phyloP scores from a whole-genome alignment of 2,888 invertebrate genomes.

The Tenthredo livida region DNA sequence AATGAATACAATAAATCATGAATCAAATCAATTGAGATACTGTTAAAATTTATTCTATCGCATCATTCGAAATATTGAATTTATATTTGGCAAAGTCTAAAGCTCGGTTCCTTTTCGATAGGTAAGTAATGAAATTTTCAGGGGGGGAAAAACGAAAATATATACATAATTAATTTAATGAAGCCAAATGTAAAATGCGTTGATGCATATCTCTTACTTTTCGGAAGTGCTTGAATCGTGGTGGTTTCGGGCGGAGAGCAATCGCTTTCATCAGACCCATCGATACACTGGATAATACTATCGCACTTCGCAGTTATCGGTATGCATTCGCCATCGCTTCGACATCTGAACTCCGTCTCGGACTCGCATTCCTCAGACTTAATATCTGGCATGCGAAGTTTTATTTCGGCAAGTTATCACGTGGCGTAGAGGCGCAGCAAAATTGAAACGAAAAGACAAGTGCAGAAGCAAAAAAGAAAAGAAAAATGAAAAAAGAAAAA shows the following conservation, averaged over 20 bases:
- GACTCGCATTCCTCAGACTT: slow-evolving; percentile 66
- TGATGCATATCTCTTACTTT: neutral
- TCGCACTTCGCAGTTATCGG: slow-evolving; percentile 81
- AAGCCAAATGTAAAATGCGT: neutral
- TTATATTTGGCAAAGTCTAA: neutral
- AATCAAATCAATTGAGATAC: no score
- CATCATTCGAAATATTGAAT: neutral
- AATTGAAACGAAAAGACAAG: slow-evolving; percentile 57
- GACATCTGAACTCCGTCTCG: slow-evolving; percentile 78
- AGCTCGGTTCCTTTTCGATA: neutral
- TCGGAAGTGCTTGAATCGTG: neutral
- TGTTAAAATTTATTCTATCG: no score
- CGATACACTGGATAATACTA: slow-evolving; percentile 80
- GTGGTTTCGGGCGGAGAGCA: slow-evolving; percentile 70
- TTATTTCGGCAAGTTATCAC: neutral
- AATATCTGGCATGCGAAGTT: slow-evolving; percentile 44
- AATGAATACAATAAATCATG: no score
- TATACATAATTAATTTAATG: neutral
- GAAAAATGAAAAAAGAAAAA: slow-evolving; percentile 43
- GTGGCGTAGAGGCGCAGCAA: slow-evolving; percentile 44
- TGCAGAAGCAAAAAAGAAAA: slow-evolving; percentile 20
- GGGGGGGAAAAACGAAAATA: neutral
- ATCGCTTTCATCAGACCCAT: slow-evolving; percentile 80
- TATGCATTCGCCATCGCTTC: slow-evolving; percentile 81
- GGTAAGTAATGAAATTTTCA: neutral